These are phyloP conservation scores for Cataglyphis livida DNA, from an alignment of 2,888 invertebrate species.

Conservation along the genomic window DNA sequence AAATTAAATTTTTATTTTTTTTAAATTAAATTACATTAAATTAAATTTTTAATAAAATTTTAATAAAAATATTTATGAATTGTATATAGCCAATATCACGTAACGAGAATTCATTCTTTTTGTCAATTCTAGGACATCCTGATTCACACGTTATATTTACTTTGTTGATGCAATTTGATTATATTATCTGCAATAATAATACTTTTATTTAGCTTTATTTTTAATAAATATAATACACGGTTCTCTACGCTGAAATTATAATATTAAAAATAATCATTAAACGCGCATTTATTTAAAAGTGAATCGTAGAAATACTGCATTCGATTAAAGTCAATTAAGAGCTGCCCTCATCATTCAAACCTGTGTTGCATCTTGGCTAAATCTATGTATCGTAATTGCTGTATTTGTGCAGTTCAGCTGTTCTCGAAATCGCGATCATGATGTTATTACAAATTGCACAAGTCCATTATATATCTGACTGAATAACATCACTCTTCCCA, in stretches of 20 bases:
- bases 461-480: conserved; percentile 32
- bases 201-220: background rate
- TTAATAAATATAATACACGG: background rate
- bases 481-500: conserved; percentile 50
- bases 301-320: background rate
- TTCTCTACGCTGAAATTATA: background rate
- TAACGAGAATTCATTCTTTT: background rate
- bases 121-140: background rate
- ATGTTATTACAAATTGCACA: conserved; percentile 44
- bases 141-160: background rate
- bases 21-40: too few relatives aligned
- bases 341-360: conserved; percentile 5
- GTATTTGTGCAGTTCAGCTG: conserved; percentile 2
- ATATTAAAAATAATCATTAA: background rate
- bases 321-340: conserved; percentile 20
- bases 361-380: background rate
- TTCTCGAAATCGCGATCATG: background rate
- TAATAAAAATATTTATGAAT: background rate
- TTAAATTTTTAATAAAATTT: too few relatives aligned
- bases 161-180: background rate
- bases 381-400: background rate
- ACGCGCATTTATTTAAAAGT: background rate
- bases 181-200: background rate
- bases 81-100: background rate
- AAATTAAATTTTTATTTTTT: too few relatives aligned